These are phyloP conservation scores for Phylloscopus trochilus DNA, from an alignment of 2,113 vertebrate species.

Conservation along the genomic window DNA sequence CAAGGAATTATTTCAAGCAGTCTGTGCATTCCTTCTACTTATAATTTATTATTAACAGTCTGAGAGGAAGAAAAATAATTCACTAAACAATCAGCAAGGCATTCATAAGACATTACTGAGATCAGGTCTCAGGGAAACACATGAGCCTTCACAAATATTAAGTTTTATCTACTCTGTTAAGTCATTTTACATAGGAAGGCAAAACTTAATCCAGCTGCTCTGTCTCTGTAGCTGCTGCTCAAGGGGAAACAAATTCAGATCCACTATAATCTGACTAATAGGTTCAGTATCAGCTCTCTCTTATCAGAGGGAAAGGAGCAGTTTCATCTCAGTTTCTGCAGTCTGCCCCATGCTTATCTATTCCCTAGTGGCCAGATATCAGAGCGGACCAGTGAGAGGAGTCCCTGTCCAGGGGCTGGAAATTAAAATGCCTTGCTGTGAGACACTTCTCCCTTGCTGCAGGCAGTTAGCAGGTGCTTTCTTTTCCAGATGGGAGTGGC, in stretches of 20 bases:
- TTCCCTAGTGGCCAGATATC: background rate
- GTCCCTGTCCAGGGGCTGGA: background rate
- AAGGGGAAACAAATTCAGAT: conserved; percentile 50
- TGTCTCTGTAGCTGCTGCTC: conserved; percentile 21
- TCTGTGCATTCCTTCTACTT: conserved; percentile 1
- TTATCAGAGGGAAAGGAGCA: conserved; percentile 22
- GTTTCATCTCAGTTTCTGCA: conserved; percentile 37
- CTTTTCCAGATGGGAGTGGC: background rate
- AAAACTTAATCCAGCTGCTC: conserved; percentile 51
- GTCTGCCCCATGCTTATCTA: background rate
- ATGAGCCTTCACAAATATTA: conserved; percentile 51
- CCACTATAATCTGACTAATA: conserved; percentile 45
- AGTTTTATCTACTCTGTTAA: conserved; percentile 58
- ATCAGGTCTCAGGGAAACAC: conserved; percentile 45
- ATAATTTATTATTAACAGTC: conserved; percentile 41
- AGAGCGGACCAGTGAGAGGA: background rate
- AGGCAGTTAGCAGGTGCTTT: background rate
- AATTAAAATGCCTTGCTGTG: background rate
- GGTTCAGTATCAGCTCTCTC: conserved; percentile 15
- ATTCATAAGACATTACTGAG: conserved; percentile 47
- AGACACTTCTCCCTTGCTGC: background rate
- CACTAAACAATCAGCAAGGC: conserved; percentile 50
- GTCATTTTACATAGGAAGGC: conserved; percentile 50
- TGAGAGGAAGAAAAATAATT: conserved; percentile 56
- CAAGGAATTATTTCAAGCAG: conserved; percentile 17